Evolutionary conservation across 1,140 invertebrate genomes (phyloP), one percentile per base, ranked within the genome.

Genomic region (Goniozus legneri): DNA sequence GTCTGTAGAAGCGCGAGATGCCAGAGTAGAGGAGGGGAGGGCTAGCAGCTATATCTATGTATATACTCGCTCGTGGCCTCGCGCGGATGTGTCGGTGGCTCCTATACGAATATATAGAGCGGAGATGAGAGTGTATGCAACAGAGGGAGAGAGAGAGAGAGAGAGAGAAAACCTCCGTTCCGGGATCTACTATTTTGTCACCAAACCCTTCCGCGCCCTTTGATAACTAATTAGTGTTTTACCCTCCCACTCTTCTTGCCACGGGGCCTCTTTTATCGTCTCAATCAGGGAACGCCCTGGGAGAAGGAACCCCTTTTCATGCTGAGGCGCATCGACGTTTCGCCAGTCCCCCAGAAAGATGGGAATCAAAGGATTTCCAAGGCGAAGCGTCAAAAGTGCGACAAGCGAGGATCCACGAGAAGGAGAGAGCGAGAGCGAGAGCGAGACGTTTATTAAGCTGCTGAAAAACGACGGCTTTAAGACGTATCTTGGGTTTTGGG

Each of bases 211-310:
- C 60, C 58, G 59, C 60, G 64, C 53, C 71, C 71, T 75, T 75
- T 75, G 74, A 75, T 73, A 75, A 76, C 74, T 75, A 76, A 74
- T 76, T 75, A 73, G 72, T 69, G 72, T 72, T 75, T 72, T 67
- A 71, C 70, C 62, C 64, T 60, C 50, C 40, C 52, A 53, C 37
- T 50, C 44, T 52, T 36, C 44, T 44, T 40, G 41, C 52, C 34
- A 30, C 53, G 47, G 48, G 58, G 62, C 52, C 62, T 66, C 71
- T 72, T 70, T 74, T 73, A 75, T 75, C 70, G 68, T 67, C 50
- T 69, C 70, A 73, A 73, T 72, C 69, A 67, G 68, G 62, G 64
- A 60, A 64, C 58, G 58, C 40, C 21, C 44, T 37, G 34, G 51
- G 47, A 27, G 21, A 56, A 60, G 58, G 54, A 60, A 60, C 57